Conservation (phyloP, 2,797 vertebrate species). For the Falco rusticolus region DNA sequence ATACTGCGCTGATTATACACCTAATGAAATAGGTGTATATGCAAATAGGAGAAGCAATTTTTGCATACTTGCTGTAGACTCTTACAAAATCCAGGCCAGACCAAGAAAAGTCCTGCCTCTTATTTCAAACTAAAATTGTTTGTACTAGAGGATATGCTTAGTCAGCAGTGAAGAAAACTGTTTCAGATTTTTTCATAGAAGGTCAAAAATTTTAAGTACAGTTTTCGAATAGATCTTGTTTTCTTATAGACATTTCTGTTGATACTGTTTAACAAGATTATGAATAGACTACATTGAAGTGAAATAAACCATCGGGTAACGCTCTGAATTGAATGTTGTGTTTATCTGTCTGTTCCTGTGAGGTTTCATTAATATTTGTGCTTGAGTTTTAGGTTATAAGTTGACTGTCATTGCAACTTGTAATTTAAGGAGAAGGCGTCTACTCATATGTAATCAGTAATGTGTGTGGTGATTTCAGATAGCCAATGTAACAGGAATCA, state of each 20-base stretch:
- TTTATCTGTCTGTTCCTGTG: rapidly evolving
- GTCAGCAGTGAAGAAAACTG: not conserved
- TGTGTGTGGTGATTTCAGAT: not conserved
- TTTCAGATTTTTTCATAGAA: not conserved
- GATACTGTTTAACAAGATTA: not conserved
- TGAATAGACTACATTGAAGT: not conserved
- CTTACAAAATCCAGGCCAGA: not conserved
- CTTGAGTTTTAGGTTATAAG: not conserved
- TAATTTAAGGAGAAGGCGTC: not conserved
- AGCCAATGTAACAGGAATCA: not conserved
- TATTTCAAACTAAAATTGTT: not conserved
- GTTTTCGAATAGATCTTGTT: not conserved
- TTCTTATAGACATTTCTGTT: not conserved
- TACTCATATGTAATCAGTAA: not conserved
- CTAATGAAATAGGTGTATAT: not conserved
- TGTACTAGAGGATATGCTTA: not conserved
- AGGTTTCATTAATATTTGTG: not conserved
- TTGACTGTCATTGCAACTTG: not conserved
- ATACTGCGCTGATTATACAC: not conserved
- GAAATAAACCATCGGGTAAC: not conserved
- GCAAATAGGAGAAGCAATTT: not conserved
- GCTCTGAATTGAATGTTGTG: not conserved
- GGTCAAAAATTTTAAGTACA: not conserved
- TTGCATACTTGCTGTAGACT: not conserved
- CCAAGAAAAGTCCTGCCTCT: not conserved